Evolutionary conservation across 2,888 invertebrate genomes (phyloP), one percentile per base, ranked within the genome.

Genomic region (Hetaerina titia): DNA sequence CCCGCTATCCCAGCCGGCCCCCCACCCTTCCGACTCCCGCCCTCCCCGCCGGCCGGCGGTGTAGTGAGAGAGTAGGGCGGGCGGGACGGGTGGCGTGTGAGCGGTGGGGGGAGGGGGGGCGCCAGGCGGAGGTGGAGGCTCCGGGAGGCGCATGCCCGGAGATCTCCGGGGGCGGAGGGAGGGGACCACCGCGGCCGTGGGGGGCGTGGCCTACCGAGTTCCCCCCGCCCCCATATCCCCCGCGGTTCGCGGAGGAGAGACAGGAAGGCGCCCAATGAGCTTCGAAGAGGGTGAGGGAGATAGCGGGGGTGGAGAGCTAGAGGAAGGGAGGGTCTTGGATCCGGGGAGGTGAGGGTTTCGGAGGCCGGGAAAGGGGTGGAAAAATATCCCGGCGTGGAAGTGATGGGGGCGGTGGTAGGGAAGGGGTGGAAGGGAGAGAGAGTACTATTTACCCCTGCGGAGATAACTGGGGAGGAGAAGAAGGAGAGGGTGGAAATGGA

Each of bases 211-310:
- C 31, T 22, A n/a, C 69, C 63, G 25, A 25, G n/a, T n/a, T 45
- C 69, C 56, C 74, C 56, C 22, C 69, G 69, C 92, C 31, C 64
- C 89, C 89, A 89, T 45, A 56, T 17, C 8, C 57, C 89, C 69
- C 92, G 74, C 92, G 92, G 92, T 92, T 92, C 92, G 92, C 92
- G 64, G 90, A 69, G 45, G 25, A 22, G n/a, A 69, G 56, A 60
- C 31, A 19, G 22, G 45, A 45, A 45, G 56, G 19, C 92, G 92
- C 92, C 92, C 74, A 74, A 64, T 19, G 56, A 69, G 63, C 17
- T 15, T 64, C 56, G n/a, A 69, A 31, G 69, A 57, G 69, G 56
- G 17, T 19, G 13, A 57, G 92, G 17, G 56, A 22, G 22, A 22
- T n/a, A 56, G 19, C 7, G 90, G 63, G 90, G 63, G 15, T 45